Percentiles rank a stretch among this genome's conserved stretches.
These are phyloP conservation scores for Chlorodrepanis virens DNA, from an alignment of 2,113 vertebrate species.

Conservation along the genomic window DNA sequence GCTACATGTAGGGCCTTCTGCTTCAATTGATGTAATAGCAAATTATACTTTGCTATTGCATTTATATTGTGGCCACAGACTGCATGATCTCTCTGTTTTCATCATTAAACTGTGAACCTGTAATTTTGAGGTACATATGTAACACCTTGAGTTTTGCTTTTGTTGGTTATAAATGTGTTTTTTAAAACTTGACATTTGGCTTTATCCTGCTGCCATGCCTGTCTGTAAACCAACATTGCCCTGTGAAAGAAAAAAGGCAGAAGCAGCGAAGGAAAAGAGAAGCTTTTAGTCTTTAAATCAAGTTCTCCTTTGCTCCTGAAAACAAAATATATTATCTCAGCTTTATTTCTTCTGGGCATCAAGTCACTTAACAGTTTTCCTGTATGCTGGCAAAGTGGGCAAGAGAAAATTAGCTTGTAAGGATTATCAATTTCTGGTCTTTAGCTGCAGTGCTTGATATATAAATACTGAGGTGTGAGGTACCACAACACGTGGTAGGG, in stretches of 20 bases:
- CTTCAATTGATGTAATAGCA: background rate
- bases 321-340: background rate
- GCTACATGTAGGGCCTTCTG: background rate
- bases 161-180: background rate
- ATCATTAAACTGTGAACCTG: background rate
- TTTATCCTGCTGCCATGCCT: background rate
- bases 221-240: background rate
- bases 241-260: background rate
- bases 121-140: background rate
- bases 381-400: background rate
- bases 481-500: background rate
- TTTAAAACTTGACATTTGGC: background rate
- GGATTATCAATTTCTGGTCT: background rate
- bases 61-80: background rate
- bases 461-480: background rate
- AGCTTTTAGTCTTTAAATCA: background rate
- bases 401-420: background rate
- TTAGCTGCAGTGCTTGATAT: background rate
- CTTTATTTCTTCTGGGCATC: background rate
- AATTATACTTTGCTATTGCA: background rate
- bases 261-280: background rate
- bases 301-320: background rate
- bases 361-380: background rate
- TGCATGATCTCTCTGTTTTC: background rate
- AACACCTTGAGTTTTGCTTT: background rate